A percentile compares a stretch with the other conserved stretches of the same genome.
Conservation (phyloP, 2,888 invertebrate species). For the Holacanthella duospinosa region DNA sequence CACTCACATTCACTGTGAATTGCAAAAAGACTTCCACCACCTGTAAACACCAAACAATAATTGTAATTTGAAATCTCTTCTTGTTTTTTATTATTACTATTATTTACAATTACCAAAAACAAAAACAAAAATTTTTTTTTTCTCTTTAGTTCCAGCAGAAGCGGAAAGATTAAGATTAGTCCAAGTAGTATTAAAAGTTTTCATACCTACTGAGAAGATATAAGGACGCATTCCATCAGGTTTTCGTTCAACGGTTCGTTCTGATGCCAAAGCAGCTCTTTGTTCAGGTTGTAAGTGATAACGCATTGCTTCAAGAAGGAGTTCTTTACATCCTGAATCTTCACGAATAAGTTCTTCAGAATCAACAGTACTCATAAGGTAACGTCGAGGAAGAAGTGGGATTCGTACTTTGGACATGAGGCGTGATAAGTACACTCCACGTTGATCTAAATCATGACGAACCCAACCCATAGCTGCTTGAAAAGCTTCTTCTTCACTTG, state of each 20-base stretch:
- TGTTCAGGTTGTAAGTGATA: slow-evolving; percentile 60
- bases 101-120: not conserved
- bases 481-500: slow-evolving; percentile 57
- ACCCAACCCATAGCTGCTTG: slow-evolving; percentile 57
- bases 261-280: slow-evolving; percentile 51
- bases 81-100: not conserved
- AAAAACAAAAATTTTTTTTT: too few species aligned
- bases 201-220: slow-evolving; percentile 51
- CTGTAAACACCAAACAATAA: slow-evolving; percentile 38
- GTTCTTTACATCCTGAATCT: slow-evolving; percentile 53
- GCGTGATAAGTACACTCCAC: slow-evolving; percentile 51
- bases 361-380: slow-evolving; percentile 57
- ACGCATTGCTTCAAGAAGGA: slow-evolving; percentile 58
- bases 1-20: slow-evolving; percentile 62
- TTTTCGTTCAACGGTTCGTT: slow-evolving; percentile 53
- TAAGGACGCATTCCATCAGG: slow-evolving; percentile 58
- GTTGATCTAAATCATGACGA: slow-evolving; percentile 52
- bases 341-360: slow-evolving; percentile 55
- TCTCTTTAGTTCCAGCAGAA: not conserved
- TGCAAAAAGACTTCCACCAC: slow-evolving; percentile 59
- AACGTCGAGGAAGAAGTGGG: slow-evolving; percentile 54
- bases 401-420: slow-evolving; percentile 55
- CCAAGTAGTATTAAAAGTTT: not conserved
- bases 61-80: not conserved
- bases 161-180: not conserved